Evolutionary conservation across 2,113 vertebrate species (phyloP).

Genomic region (Vireo altiloquus): DNA sequence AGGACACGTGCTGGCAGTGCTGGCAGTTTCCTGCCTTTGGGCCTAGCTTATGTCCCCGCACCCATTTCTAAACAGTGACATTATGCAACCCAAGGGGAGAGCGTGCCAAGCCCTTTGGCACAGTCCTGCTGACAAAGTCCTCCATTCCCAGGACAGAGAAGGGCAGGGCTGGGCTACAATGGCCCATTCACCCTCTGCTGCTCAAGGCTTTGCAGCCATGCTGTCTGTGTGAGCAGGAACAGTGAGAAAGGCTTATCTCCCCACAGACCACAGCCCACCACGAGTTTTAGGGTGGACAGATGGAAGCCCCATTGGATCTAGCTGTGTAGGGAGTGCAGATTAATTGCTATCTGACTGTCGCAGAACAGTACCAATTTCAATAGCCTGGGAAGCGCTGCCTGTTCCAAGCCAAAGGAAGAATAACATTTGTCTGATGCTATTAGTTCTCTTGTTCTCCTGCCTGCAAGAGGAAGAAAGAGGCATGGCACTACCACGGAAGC

Average conservation of each 20-base stretch:
- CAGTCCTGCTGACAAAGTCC: not conserved
- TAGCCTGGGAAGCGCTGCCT: not conserved
- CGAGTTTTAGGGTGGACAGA: conserved; percentile 26
- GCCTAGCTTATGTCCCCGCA: not conserved
- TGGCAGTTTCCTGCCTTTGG: not conserved
- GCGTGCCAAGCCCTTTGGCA: not conserved
- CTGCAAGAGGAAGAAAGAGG: not conserved
- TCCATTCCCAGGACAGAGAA: not conserved
- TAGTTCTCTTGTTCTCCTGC: conserved; percentile 7
- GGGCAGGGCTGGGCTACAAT: not conserved
- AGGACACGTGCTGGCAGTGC: not conserved
- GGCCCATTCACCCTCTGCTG: not conserved
- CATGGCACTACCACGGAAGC: not conserved
- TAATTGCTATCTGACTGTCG: conserved; percentile 24
- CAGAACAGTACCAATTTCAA: not conserved
- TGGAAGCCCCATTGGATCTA: conserved; percentile 46
- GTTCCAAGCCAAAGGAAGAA: conserved; percentile 42
- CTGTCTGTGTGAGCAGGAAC: fast-evolving
- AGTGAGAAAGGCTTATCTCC: not conserved
- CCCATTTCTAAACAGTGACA: not conserved
- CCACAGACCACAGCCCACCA: not conserved
- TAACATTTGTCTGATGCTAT: conserved; percentile 29
- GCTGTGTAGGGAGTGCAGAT: conserved; percentile 4
- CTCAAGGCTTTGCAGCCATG: not conserved
- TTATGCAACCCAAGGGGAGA: not conserved